Base-by-base conservation (phyloP, 2,888 invertebrate genomes). In the Caenorhabditis doughertyi region DNA sequence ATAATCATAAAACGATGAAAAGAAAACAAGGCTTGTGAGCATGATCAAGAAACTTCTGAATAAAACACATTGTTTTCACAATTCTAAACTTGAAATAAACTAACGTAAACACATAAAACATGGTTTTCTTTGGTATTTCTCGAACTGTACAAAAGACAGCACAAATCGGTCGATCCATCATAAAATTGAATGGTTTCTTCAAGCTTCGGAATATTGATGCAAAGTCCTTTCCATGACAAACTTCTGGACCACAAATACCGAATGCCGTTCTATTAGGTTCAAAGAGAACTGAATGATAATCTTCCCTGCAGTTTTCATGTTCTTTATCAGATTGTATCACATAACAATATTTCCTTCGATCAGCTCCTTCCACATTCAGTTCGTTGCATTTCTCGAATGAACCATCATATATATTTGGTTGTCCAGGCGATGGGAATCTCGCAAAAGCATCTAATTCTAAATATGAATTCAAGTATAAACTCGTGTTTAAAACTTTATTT, bases 361-460 rank as follows among this genome's bases (percentile, higher is more conserved):
- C 18, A 7, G n/a, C 1, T 8, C 49, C 49, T n/a, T 68, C 49
- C n/a, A 21, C 16, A 18, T 76, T 67, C 51, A 67, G 42, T 2
- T 25, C 47, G 2, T 47, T 27, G 51, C 76, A 76, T 21, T 49
- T 55, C 16, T 35, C 27, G 25, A 42, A 60, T 13, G 76, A 76
- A 0, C 76, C 76, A 39, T 76, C 76, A 39, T 67, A 58, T 39
- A 76, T 76, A 13, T 68, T 76, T 18, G 67, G 49, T 16, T 23
- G 18, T 44, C 67, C 58, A 1, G 67, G 18, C 0, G 60, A 42
- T 23, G 47, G 58, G 29, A 23, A 51, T 42, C 76, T 67, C 27
- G 67, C 76, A 32, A 68, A 68, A 1, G 76, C 67, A 39, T 67
- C 68, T 32, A 76, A 60, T n/a, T 68, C 76, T 76, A 60, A 68